A percentile compares a stretch with the other conserved stretches of the same genome.
These are phyloP conservation scores for Frankliniella intonsa DNA, from an alignment of 2,888 invertebrate genomes.

Conservation along the genomic window DNA sequence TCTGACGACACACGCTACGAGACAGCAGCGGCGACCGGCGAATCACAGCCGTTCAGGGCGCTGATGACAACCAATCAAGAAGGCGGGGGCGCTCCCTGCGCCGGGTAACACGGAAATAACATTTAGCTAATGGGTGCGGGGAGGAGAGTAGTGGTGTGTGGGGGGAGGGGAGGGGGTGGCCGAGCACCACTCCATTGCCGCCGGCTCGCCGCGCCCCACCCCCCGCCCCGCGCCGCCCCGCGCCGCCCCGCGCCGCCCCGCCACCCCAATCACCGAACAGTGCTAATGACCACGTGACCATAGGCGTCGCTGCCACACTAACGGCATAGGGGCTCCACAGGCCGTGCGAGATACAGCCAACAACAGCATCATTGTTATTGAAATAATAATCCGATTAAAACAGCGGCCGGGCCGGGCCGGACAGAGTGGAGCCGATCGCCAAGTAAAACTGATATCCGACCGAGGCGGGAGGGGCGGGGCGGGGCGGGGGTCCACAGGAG, in stretches of 20 bases:
- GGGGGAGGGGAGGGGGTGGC: not conserved
- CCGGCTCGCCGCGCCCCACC: not conserved
- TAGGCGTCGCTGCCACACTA: not conserved
- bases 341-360: not conserved
- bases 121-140: constrained; percentile 5
- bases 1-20: no score
- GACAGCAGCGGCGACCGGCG: no score
- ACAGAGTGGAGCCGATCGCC: no score
- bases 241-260: no score
- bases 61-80: constrained; percentile 13
- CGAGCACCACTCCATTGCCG: not conserved
- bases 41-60: not conserved
- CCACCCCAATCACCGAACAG: no score
- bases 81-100: not conserved
- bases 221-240: no score
- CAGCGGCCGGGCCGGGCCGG: no score
- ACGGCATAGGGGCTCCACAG: not conserved
- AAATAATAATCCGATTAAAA: no score
- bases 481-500: no score
- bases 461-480: no score
- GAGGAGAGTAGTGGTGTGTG: not conserved
- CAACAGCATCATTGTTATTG: no score
- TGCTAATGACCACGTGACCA: not conserved
- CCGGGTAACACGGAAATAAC: constrained; percentile 7
- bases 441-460: no score